phyloP scores from a whole-genome alignment of 1,140 invertebrate species.

The Calliopsis andreniformis region DNA sequence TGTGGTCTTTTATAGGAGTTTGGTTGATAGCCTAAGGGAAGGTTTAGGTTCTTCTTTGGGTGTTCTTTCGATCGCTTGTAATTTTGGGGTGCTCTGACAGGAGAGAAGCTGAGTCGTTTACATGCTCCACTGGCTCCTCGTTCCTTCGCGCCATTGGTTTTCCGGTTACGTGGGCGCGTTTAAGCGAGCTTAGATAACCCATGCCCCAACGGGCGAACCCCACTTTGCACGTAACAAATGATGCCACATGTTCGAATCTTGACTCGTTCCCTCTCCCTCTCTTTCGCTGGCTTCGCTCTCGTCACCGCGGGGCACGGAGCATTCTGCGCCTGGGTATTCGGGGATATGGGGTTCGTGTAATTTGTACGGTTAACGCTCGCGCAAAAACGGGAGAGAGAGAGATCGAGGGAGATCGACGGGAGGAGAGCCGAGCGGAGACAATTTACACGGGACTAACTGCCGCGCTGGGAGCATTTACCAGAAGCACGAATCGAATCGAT shows the following conservation, averaged over 20 bases:
- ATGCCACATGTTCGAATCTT: slow-evolving; percentile 81
- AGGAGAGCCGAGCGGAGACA: slow-evolving; percentile 39
- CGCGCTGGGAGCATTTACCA: slow-evolving; percentile 73
- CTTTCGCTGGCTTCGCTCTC: not conserved
- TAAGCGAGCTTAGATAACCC: slow-evolving; percentile 62
- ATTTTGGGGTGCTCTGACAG: slow-evolving; percentile 18
- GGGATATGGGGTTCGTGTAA: slow-evolving; percentile 57
- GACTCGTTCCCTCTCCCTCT: slow-evolving; percentile 48
- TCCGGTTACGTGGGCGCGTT: slow-evolving; percentile 64
- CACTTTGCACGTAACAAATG: slow-evolving; percentile 78
- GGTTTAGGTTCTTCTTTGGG: not conserved
- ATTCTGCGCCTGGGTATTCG: slow-evolving; percentile 54
- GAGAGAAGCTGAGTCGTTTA: slow-evolving; percentile 52
- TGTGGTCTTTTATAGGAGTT: not conserved
- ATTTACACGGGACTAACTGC: slow-evolving; percentile 70
- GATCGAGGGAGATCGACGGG: not conserved
- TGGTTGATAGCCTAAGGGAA: not conserved
- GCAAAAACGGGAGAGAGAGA: slow-evolving; percentile 37
- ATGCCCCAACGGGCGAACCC: slow-evolving; percentile 54
- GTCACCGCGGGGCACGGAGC: slow-evolving; percentile 50
- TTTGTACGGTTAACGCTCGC: slow-evolving; percentile 65
- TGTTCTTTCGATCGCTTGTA: too few relatives aligned
- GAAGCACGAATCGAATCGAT: slow-evolving; percentile 68
- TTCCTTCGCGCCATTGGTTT: slow-evolving; percentile 62
- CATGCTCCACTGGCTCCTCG: slow-evolving; percentile 54